phyloP scores from a whole-genome alignment of 2,797 vertebrate species.

The Peromyscus attwateri region DNA sequence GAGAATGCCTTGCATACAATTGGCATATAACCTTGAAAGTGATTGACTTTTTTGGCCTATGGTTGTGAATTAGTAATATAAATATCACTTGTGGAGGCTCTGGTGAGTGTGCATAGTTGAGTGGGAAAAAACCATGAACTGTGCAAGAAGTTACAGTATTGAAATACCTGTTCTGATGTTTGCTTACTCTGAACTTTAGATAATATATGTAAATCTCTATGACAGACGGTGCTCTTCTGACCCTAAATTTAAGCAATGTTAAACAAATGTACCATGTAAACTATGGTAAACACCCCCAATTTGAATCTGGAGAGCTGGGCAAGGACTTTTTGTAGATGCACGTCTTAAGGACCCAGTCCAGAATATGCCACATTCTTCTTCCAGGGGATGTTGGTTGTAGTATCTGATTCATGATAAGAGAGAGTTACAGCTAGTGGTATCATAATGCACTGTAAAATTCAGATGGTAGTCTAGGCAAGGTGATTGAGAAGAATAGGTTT shows the following conservation, averaged over 20 bases:
- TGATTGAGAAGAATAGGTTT: neutral
- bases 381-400: neutral
- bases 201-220: neutral
- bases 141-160: neutral
- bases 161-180: neutral
- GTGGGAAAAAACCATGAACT: neutral
- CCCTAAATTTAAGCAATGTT: neutral
- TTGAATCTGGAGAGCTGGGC: neutral
- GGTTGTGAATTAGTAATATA: neutral
- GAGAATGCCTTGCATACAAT: conserved; percentile 1
- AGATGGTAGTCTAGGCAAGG: neutral
- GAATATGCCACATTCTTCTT: neutral
- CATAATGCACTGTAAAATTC: neutral
- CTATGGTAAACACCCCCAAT: neutral
- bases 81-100: neutral
- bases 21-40: neutral
- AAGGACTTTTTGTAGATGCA: neutral
- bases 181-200: conserved; percentile 11
- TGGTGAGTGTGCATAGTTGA: neutral
- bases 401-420: neutral
- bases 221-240: neutral
- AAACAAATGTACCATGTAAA: neutral
- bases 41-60: neutral
- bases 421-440: neutral
- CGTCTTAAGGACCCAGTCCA: neutral